Evolutionary conservation across 2,113 vertebrate genomes (phyloP), one percentile per base, ranked within the genome.

Genomic region (Blennius ocellaris): DNA sequence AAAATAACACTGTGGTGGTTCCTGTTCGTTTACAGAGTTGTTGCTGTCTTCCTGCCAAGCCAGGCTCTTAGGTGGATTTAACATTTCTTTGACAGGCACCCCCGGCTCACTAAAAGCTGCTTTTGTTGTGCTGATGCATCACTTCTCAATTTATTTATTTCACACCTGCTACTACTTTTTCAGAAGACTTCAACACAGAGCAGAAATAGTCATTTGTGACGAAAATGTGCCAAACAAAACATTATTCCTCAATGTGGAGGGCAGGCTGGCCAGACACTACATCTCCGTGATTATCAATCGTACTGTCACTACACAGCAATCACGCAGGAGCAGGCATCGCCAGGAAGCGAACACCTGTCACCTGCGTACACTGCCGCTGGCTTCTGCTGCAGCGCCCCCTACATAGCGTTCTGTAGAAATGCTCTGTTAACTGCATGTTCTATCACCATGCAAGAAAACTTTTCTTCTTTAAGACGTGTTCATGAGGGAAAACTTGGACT

Each of bases 71-170:
- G 15, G 60, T 30, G 48, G 45, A 30, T 1, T 81, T 69, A 40
- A 66, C 21, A 3, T 61, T 61, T 73, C 11, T 48, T 52, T 61
- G 40, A 73, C 50, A 76, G 15, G 11, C 39, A 8, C 47, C 40
- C 17, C 44, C 1, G 3, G 6, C 72, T 76, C 49, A n/a, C 44
- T 57, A 47, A 80, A 74, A 71, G 17, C 61, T 50, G n/a, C 16
- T 61, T 64, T 67, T 70, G 40, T 55, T 76, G 56, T 16, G 60
- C 41, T 71, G 15, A 81, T 36, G 36, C 48, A 39, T 52, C 45
- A 51, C 41, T 61, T 66, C 65, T 12, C 9, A 11, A 17, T 69
- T 43, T 9, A 12, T 36, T 3, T 38, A 37, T 64, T 60, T 53
- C 17, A 62, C 64, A 80, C 36, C 57, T 44, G 14, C 8, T 7